Evolutionary conservation across 2,113 vertebrate genomes (phyloP), one percentile per base, ranked within the genome.

Genomic region (Lichenostomus cassidix): DNA sequence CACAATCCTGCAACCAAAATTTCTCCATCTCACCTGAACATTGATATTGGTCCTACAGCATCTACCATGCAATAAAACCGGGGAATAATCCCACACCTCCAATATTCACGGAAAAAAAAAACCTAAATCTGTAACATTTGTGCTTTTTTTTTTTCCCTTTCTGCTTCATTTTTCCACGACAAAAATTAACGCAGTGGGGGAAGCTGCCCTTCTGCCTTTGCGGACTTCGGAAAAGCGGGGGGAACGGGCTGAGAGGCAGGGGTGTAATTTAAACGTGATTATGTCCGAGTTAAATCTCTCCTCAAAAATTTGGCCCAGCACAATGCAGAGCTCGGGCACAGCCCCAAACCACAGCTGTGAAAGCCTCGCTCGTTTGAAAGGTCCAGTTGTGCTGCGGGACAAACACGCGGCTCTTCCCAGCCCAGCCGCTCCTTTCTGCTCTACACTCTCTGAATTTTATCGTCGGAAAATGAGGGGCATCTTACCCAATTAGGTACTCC

Each of bases 401-500:
- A 71, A 95, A 71, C 87, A 52, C 0, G 7, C 18, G 12, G 93
- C 85, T 76, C 91, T 83, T 5, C 56, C 63, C 78, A 47, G 42
- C 78, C 70, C 67, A 9, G 41, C 87, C 53, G 27, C 67, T 79
- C 90, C 16, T n/a, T 2, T 3, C 90, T 44, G 79, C 94, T 75
- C 37, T 9, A 80, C 90, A 71, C 87, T 94, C 20, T 42, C 71
- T 75, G 94, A 87, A 96, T 97, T 94, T 96, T 96, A 96, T 90
- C 3, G 90, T 28, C 82, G 37, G 90, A 37, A 96, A 96, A 97
- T 93, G 94, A 95, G 90, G 87, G 92, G 85, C 94, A 95, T 97
- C 92, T 93, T 81, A 93, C 85, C 93, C 92, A 95, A 96, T 92
- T 96, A 96, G 95, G 85, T 6, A 47, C 85, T 97, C 83, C 93